A percentile compares a stretch with the other conserved stretches of the same genome.
phyloP scores from a whole-genome alignment of 2,113 vertebrate species.

The Lepus americanus region DNA sequence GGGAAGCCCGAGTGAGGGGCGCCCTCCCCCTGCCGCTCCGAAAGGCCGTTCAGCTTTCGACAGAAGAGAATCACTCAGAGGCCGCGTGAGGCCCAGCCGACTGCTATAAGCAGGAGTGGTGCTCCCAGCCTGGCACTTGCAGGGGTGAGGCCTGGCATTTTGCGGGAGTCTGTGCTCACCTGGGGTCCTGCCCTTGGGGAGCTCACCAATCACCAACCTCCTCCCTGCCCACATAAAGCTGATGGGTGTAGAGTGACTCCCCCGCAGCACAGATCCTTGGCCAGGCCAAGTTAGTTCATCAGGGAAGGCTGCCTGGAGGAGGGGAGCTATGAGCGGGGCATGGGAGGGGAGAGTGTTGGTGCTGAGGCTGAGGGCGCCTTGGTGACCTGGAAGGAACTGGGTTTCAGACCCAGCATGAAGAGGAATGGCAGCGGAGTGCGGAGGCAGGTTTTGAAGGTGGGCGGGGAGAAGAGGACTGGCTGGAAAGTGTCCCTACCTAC shows the following conservation, averaged over 20 bases:
- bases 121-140: not conserved
- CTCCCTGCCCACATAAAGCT: not conserved
- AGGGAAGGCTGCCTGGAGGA: constrained; percentile 51
- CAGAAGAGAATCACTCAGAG: not conserved
- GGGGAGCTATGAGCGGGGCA: not conserved
- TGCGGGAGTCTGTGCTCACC: not conserved
- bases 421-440: not conserved
- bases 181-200: not conserved
- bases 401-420: not conserved
- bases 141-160: constrained; percentile 9
- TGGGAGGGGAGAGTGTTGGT: not conserved
- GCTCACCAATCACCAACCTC: not conserved
- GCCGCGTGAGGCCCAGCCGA: not conserved
- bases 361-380: not conserved
- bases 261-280: not conserved
- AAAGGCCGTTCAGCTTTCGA: not conserved
- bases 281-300: not conserved
- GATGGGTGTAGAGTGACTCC: not conserved
- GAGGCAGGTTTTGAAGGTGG: not conserved
- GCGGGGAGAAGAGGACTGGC: not conserved
- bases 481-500: not conserved
- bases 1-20: not conserved
- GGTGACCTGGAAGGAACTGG: not conserved
- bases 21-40: not conserved
- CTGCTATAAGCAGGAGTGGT: constrained; percentile 16